phyloP scores from a whole-genome alignment of 2,113 vertebrate genomes.

The Heliornis fulica region DNA sequence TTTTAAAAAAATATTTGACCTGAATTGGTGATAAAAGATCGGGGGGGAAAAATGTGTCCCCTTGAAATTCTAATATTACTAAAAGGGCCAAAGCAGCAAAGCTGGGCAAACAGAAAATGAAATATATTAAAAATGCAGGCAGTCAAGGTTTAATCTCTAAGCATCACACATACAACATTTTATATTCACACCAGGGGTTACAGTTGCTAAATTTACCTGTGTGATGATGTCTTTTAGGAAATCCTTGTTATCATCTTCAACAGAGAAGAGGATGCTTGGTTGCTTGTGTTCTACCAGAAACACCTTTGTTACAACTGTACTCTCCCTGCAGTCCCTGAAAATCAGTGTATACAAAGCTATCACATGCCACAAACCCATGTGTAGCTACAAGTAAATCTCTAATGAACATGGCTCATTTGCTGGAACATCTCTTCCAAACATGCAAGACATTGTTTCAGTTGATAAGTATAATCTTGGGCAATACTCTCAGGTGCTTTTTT shows the following conservation, averaged over 20 bases:
- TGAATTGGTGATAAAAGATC: not conserved
- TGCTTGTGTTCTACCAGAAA: slow-evolving; percentile 81
- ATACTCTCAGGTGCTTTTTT: not conserved
- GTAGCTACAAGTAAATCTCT: not conserved
- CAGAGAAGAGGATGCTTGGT: not conserved
- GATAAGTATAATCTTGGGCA: not conserved
- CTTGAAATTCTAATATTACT: not conserved
- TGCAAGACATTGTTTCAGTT: not conserved
- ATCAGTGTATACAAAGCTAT: not conserved
- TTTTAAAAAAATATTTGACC: not conserved
- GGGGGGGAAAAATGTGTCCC: not conserved
- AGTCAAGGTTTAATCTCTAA: not conserved
- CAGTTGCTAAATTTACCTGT: slow-evolving; percentile 51
- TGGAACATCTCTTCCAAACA: not conserved
- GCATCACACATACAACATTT: not conserved
- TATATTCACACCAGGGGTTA: not conserved
- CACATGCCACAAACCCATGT: not conserved
- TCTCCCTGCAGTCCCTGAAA: slow-evolving; percentile 87
- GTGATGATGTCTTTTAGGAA: slow-evolving; percentile 22
- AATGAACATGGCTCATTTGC: not conserved
- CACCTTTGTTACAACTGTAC: slow-evolving; percentile 87
- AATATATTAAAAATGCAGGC: not conserved
- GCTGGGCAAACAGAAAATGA: not conserved
- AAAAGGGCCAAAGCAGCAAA: not conserved
- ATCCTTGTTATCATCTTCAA: slow-evolving; percentile 62